Evolutionary conservation across 2,113 vertebrate genomes (phyloP).

Genomic region (Saccopteryx bilineata): DNA sequence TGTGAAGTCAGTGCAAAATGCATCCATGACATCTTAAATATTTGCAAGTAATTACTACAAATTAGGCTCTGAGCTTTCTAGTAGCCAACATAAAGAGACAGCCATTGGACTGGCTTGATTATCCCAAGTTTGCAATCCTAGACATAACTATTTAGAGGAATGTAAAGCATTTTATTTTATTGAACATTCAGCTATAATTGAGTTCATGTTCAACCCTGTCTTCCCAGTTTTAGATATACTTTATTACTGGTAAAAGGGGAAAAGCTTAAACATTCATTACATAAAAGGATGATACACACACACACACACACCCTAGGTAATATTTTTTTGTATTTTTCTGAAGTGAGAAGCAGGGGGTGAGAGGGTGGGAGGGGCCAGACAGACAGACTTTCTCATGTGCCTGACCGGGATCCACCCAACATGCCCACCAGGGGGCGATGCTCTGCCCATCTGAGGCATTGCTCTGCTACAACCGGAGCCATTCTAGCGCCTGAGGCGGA

Average conservation of each 20-base stretch:
- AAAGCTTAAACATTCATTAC: background rate
- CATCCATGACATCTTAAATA: background rate
- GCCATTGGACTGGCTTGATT: background rate
- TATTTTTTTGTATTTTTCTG: no score
- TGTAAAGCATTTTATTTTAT: background rate
- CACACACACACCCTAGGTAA: background rate
- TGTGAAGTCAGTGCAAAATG: background rate
- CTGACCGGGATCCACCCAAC: no score
- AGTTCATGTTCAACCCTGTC: background rate
- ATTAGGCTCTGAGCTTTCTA: background rate
- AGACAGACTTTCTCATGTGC: no score
- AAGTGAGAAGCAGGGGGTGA: no score
- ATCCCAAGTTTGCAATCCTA: background rate
- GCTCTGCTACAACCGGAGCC: no score
- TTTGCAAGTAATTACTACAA: background rate
- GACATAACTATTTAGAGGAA: background rate
- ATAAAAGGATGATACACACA: background rate
- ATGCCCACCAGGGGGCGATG: no score
- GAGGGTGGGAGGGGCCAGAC: no score
- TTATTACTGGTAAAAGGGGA: background rate
- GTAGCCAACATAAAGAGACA: background rate
- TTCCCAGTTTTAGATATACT: background rate
- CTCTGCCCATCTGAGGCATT: no score
- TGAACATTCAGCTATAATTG: background rate
- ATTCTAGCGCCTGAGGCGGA: no score